Percentiles rank a stretch among this genome's conserved stretches.
Evolutionary conservation across 2,888 invertebrate species (phyloP).

Genomic region (Orchesellides sinensis): DNA sequence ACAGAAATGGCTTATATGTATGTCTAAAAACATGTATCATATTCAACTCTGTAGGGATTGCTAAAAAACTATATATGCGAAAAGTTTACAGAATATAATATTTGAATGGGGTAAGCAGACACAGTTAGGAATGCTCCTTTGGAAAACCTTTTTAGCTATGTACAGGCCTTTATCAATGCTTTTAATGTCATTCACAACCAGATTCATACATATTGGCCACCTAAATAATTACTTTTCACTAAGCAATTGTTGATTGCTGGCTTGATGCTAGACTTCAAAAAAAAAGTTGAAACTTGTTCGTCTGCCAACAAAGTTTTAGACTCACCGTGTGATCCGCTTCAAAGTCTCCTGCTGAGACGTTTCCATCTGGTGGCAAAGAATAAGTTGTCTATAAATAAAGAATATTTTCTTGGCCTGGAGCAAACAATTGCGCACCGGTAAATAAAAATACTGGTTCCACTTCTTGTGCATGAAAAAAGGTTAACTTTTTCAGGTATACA

Average conservation of each 20-base stretch:
- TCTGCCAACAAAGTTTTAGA: constrained; percentile 12
- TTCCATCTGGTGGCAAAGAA: constrained; percentile 33
- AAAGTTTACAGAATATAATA: too few relatives aligned
- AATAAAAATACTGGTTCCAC: too few relatives aligned
- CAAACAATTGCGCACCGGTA: background rate
- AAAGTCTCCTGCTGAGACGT: constrained; percentile 52
- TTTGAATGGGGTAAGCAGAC: too few relatives aligned
- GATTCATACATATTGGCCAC: too few relatives aligned
- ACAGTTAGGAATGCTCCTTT: too few relatives aligned
- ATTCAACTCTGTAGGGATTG: constrained; percentile 2
- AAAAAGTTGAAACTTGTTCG: constrained; percentile 15
- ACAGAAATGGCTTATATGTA: too few relatives aligned
- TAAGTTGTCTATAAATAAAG: constrained; percentile 25
- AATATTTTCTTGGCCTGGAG: constrained; percentile 11
- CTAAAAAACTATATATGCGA: background rate
- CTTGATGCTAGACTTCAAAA: too few relatives aligned
- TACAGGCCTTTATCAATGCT: too few relatives aligned
- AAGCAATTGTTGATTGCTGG: background rate
- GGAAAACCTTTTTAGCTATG: too few relatives aligned
- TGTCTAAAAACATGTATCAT: too few relatives aligned
- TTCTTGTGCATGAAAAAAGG: background rate
- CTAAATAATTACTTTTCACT: too few relatives aligned
- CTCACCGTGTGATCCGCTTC: constrained; percentile 10
- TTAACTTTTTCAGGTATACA: background rate
- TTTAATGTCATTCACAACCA: too few relatives aligned